Base-by-base conservation (phyloP, 2,113 vertebrate genomes). In the Ibidorhyncha struthersii region DNA sequence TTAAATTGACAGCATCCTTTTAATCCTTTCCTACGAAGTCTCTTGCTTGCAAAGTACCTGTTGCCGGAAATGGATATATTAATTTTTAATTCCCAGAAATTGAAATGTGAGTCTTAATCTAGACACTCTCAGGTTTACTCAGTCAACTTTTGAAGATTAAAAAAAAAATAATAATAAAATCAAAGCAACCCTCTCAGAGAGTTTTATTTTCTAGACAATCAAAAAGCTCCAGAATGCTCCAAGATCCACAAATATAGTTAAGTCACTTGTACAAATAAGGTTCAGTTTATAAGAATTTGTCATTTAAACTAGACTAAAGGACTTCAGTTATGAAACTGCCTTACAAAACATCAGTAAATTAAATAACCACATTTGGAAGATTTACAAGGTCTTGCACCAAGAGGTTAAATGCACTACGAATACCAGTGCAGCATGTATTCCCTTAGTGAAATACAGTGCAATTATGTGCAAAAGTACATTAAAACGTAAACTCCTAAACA, bases 121-220 rank as follows among this genome's bases (percentile, higher is more conserved):
- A 8, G 49, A 85, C 40, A 8, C 65, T 32, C 47, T 17, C 34
- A n/a, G 41, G 38, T 84, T 84, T 45, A 53, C 38, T n/a, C 38
- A n/a, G 66, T 13, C 81, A 73, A 76, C 69, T 85, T 69, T 2
- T 18, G 40, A 80, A 74, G 0, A 1, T 55, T 67, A 91, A 87
- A 27, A 50, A 40, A 22, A 32, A 38, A n/a, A 56, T n/a, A 26
- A 34, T 8, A 47, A 84, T 89, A 86, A 86, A 91, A 82, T 79
- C 95, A 47, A 92, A 91, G 59, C 93, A 89, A 93, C 86, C 82
- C 94, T 95, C 94, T 84, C 65, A 40, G 94, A 95, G 90, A 93
- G 89, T 83, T 96, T 96, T 97, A 97, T 97, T 95, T 95, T 91
- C 86, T 96, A 93, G 83, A 95, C 92, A 96, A 89, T 82, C 66